Evolutionary conservation across 2,888 invertebrate genomes (phyloP), one percentile per base, ranked within the genome.

Genomic region (Leistus spinibarbis): DNA sequence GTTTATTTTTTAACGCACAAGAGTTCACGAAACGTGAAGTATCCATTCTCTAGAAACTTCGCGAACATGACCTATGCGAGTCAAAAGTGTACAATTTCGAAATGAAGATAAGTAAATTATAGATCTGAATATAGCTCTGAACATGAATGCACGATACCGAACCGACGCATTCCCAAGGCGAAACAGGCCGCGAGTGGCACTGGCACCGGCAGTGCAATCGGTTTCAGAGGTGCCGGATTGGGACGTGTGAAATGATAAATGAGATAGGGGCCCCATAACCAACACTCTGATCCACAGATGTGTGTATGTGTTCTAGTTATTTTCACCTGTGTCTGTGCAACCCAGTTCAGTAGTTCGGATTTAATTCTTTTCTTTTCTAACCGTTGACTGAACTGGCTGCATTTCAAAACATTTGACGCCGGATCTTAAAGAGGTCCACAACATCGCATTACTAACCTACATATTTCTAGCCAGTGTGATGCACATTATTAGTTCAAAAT

Each of bases 361-460:
- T 40, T 40, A 40, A 40, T 40, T 13, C 7, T 40, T 40, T 40
- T 40, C 40, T 40, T 40, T 13, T 7, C 13, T 40, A n/a, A n/a
- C n/a, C 13, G 40, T 40, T 40, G 40, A 40, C 40, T 40, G 40
- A 40, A 9, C 24, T 71, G 71, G 71, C 71, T 22, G 27, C 20
- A 54, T 53, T 71, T 71, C 71, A 71, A 71, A 16, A 16, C 54
- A 54, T 57, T 69, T 57, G 69, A 66, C 16, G 57, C 60, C 17
- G 62, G 70, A 9, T 22, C 17, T 71, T 40, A 40, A 40, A 13
- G 40, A 40, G 10, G 40, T 40, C 40, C 40, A 40, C 40, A 70
- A 70, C 62, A 62, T 70, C 69, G 69, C 69, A 54, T 71, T 54
- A 56, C 64, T 71, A 71, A 71, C 71, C 71, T 56, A 71, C 54